Evolutionary conservation across 2,113 vertebrate genomes (phyloP), one percentile per base, ranked within the genome.

Genomic region (Eonycteris spelaea): DNA sequence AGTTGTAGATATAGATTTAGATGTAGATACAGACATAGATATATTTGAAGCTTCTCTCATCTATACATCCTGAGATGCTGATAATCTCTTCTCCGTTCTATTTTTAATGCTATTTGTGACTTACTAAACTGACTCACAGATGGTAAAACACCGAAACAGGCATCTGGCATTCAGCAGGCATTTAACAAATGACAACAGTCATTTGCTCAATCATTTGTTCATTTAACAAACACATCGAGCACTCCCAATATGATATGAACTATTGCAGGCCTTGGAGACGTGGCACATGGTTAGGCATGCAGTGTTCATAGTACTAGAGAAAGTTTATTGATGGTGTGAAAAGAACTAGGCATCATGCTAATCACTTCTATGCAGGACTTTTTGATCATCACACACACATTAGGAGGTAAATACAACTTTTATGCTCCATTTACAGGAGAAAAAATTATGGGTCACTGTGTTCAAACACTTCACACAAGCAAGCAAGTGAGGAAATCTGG

Each of bases 231-330:
- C 26, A 33, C 6, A 26, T 16, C 2, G 33, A 30, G 6, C 1
- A 5, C 35, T 33, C 3, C 4, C 18, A 26, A 12, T 2, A 5
- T 8, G 59, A 38, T 0, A 0, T 4, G 30, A 13, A 33, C 4
- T 3, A 15, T 15, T 7, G 38, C 16, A 16, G 24, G 26, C 24
- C 30, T 7, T 55, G 10, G n/a, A 19, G 12, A 11, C 6, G 5
- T 22, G 6, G 35, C 6, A 0, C 28, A 18, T 21, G 48, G 33
- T 1, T n/a, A 43, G 74, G 33, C 16, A 14, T 2, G 30, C 45
- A 21, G 82, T 24, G 5, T 0, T 24, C 14, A 10, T 9, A 19
- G 33, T 3, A 71, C 28, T 15, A 19, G 45, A 26, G 28, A 15
- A 13, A 0, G 0, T 30, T 24, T 26, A 18, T 2, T 6, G 5